Evolutionary conservation across 2,797 vertebrate species (phyloP).

Genomic region (Atherinosoma microstoma): DNA sequence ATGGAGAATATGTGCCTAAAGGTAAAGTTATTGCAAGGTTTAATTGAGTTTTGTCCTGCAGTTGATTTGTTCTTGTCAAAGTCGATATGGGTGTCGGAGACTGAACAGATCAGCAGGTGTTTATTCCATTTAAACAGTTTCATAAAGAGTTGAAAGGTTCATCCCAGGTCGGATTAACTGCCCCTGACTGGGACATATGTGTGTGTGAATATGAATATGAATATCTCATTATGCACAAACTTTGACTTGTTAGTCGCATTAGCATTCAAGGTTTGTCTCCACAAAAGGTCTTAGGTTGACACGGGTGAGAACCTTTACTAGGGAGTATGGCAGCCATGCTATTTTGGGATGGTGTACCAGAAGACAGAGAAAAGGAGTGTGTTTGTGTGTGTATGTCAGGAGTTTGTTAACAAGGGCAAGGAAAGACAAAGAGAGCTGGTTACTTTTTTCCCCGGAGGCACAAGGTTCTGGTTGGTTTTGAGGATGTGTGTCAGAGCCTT

Average conservation of each 20-base stretch:
- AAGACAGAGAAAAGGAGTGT: constrained; percentile 14
- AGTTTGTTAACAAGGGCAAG: constrained; percentile 62
- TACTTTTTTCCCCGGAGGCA: constrained; percentile 99
- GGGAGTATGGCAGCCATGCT: constrained; percentile 46
- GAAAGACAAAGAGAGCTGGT: constrained; percentile 49
- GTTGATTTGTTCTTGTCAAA: constrained; percentile 12
- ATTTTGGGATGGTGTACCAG: constrained; percentile 68
- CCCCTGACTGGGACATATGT: constrained; percentile 31
- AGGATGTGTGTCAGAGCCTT: constrained; percentile 99
- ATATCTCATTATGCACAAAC: constrained; percentile 57
- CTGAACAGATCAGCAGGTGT: constrained; percentile 20
- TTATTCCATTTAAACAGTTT: constrained; percentile 20
- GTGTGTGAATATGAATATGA: constrained; percentile 50
- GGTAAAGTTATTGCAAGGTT: neutral
- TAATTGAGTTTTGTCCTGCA: neutral
- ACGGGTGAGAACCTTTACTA: constrained; percentile 68
- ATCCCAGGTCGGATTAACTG: neutral
- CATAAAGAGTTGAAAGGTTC: constrained; percentile 34
- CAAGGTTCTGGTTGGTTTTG: constrained; percentile 99
- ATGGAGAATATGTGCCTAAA: neutral
- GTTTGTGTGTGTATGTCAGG: constrained; percentile 34
- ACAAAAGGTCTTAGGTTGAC: constrained; percentile 59
- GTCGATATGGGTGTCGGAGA: neutral
- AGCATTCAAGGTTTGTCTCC: constrained; percentile 54
- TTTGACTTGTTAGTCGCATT: constrained; percentile 52